Evolutionary conservation across 2,888 invertebrate genomes (phyloP).

Genomic region (Lepidonotus clava): DNA sequence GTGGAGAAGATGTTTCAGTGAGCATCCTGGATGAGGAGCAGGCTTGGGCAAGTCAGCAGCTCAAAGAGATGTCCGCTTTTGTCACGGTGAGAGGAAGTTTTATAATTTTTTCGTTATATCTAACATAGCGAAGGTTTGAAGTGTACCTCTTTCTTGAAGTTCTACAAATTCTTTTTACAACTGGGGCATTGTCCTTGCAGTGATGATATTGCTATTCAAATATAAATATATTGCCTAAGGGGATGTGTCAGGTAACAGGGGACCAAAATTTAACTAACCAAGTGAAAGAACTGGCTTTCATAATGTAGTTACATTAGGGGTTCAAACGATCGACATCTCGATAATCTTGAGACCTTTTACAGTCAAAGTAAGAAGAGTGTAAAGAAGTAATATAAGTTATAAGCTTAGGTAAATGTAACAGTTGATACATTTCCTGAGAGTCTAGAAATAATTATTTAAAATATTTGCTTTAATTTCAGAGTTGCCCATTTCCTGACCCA

Average conservation of each 20-base stretch:
- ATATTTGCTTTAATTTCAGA: background rate
- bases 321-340: background rate
- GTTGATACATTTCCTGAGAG: background rate
- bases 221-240: background rate
- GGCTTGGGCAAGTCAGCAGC: background rate
- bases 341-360: background rate
- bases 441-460: background rate
- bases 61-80: constrained; percentile 1
- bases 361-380: background rate
- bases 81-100: constrained; percentile 17
- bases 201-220: too few relatives aligned
- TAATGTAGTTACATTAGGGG: background rate
- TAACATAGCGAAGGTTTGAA: too few relatives aligned
- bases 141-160: too few relatives aligned
- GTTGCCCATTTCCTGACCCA: constrained; percentile 3
- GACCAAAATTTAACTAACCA: background rate
- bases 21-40: background rate
- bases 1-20: background rate
- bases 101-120: background rate
- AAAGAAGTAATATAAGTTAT: background rate
- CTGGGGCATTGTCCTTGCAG: too few relatives aligned
- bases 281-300: background rate
- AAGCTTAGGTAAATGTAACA: background rate
- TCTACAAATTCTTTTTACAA: too few relatives aligned
- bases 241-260: background rate